Evolutionary conservation across 2,113 vertebrate genomes (phyloP).

Genomic region (Polypterus senegalus): DNA sequence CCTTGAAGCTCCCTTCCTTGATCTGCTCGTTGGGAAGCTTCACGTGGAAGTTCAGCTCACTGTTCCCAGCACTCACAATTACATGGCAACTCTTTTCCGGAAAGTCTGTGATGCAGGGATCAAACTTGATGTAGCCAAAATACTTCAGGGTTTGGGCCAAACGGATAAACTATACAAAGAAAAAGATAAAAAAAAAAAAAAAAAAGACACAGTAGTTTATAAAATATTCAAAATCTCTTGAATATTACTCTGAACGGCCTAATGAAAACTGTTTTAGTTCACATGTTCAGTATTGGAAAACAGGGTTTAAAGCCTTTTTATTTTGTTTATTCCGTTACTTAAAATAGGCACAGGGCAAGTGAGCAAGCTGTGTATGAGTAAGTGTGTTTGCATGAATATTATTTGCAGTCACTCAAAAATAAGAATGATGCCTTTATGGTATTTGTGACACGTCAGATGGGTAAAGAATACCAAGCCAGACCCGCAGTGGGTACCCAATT

Average conservation of each 20-base stretch:
- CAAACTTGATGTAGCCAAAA: constrained; percentile 92
- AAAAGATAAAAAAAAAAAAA: constrained; percentile 2
- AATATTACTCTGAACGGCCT: neutral
- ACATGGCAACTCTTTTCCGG: constrained; percentile 93
- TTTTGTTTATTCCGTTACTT: neutral
- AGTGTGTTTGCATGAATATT: no score
- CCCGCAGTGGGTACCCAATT: no score
- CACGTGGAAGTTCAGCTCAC: constrained; percentile 94
- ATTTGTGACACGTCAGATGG: no score
- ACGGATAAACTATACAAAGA: constrained; percentile 69
- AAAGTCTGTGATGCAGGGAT: constrained; percentile 90
- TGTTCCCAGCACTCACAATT: constrained; percentile 89
- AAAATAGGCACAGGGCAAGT: no score
- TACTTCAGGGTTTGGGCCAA: constrained; percentile 91
- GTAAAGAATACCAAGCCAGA: no score
- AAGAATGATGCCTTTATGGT: no score
- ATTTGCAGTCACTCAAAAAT: no score
- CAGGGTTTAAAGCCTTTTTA: neutral
- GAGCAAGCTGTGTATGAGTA: no score
- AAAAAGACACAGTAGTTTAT: neutral
- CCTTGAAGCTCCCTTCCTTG: constrained; percentile 96
- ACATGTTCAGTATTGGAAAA: neutral
- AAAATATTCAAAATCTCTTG: neutral
- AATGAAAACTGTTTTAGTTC: neutral
- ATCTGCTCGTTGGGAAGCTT: constrained; percentile 85